phyloP scores from a whole-genome alignment of 2,797 vertebrate species.

The Sebastes iracundus region DNA sequence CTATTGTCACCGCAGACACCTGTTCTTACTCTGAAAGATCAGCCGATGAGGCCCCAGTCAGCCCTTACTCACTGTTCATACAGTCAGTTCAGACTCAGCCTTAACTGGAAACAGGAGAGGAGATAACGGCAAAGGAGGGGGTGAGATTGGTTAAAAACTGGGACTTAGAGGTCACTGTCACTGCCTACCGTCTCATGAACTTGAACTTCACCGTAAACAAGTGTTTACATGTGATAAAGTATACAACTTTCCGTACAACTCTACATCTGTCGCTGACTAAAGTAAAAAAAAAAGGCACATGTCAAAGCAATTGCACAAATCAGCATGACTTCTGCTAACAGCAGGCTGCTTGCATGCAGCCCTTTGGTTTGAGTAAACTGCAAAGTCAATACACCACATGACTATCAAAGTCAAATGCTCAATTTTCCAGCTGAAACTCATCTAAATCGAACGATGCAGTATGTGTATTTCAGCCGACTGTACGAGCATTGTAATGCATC shows the following conservation, averaged over 20 bases:
- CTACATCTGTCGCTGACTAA: background rate
- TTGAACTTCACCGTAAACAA: background rate
- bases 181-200: background rate
- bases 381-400: slow-evolving; percentile 15
- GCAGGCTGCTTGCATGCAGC: background rate
- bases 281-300: background rate
- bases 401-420: slow-evolving; percentile 1
- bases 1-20: slow-evolving; percentile 44
- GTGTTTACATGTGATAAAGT: background rate
- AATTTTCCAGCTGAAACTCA: slow-evolving; percentile 16
- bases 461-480: background rate
- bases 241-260: background rate
- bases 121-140: accelerated
- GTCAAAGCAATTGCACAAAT: slow-evolving; percentile 8
- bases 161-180: background rate
- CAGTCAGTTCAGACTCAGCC: background rate
- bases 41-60: background rate
- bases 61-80: slow-evolving; percentile 16
- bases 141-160: background rate
- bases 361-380: slow-evolving; percentile 21
- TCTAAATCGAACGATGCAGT: background rate
- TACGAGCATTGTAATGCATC: slow-evolving; percentile 8
- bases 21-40: slow-evolving; percentile 10
- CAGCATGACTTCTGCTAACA: slow-evolving; percentile 1
- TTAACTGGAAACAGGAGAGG: slow-evolving; percentile 17